Evolutionary conservation across 2,888 invertebrate species (phyloP).

Genomic region (Stenotaenia linearis): DNA sequence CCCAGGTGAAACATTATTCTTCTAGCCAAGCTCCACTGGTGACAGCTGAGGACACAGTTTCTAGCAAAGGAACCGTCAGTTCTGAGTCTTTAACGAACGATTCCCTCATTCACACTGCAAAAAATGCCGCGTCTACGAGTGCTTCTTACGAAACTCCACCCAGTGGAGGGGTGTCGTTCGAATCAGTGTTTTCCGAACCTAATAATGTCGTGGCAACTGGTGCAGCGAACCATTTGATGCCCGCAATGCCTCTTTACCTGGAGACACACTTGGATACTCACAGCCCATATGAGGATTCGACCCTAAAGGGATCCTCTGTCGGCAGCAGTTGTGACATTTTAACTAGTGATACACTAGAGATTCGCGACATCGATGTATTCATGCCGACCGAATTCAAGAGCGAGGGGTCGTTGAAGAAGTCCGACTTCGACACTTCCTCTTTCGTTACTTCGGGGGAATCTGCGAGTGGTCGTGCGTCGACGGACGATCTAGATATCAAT

Average conservation of each 20-base stretch:
- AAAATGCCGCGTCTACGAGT: constrained; percentile 28
- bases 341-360: not conserved
- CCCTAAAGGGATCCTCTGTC: constrained; percentile 27
- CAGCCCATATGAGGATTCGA: constrained; percentile 17
- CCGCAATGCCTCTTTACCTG: not conserved
- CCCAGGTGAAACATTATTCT: not conserved
- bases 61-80: constrained; percentile 22
- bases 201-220: constrained; percentile 50
- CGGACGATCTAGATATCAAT: not conserved
- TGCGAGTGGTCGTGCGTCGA: not conserved
- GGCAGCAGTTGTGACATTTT: constrained; percentile 31
- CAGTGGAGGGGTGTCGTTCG: constrained; percentile 60
- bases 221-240: constrained; percentile 29
- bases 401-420: not conserved
- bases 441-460: not conserved
- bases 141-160: constrained; percentile 44
- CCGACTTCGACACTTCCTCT: not conserved
- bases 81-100: constrained; percentile 21
- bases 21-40: not conserved
- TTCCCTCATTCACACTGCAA: not conserved
- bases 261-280: constrained; percentile 29
- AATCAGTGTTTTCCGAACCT: constrained; percentile 71
- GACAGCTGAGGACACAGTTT: not conserved
- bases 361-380: constrained; percentile 1
- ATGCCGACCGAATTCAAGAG: not conserved